phyloP scores from a whole-genome alignment of 2,888 invertebrate species.

The Sialis lutaria region DNA sequence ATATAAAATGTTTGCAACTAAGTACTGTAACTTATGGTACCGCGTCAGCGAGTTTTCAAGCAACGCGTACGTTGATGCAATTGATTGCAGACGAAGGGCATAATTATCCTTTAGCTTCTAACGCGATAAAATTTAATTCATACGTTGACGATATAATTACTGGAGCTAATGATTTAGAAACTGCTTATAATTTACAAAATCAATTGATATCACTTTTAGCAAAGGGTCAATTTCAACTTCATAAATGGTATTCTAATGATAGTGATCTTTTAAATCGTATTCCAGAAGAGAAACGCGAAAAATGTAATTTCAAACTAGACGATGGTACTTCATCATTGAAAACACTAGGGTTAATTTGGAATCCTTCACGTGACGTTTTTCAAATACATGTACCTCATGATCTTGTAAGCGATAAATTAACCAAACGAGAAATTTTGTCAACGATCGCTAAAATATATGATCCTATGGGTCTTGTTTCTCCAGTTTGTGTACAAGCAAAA shows the following conservation, averaged over 20 bases:
- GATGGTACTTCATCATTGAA: not conserved
- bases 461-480: not conserved
- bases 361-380: not conserved
- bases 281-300: not conserved
- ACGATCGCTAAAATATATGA: not conserved
- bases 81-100: conserved; percentile 1
- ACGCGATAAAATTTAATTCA: not conserved
- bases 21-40: conserved; percentile 12
- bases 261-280: not conserved
- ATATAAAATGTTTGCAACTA: conserved; percentile 8
- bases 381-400: not conserved
- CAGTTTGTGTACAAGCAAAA: not conserved
- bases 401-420: not conserved
- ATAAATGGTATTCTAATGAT: conserved; percentile 9
- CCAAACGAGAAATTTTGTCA: not conserved
- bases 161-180: conserved; percentile 1
- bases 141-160: not conserved
- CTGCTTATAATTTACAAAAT: not conserved
- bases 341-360: conserved; percentile 1
- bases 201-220: conserved; percentile 2
- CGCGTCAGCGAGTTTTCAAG: conserved; percentile 11
- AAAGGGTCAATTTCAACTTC: conserved; percentile 4
- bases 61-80: conserved; percentile 9
- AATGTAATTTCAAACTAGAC: not conserved
- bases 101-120: not conserved